These are phyloP conservation scores for Mus musculus DNA, from an alignment of 2,113 vertebrate genomes.

Conservation along the genomic window DNA sequence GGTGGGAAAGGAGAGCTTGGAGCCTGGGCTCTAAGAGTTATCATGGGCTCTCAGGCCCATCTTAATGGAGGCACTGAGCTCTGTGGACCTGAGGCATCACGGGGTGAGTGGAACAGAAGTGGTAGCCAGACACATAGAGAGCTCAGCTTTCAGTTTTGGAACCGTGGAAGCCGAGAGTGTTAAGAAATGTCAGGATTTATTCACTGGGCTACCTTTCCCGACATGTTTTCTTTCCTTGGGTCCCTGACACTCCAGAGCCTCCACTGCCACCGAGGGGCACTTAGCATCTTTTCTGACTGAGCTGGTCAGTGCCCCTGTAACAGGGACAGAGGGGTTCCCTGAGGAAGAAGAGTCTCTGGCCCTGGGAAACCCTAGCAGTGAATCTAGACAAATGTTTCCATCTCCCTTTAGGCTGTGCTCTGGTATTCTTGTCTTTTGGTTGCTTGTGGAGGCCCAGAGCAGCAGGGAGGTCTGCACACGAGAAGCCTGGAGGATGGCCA, in stretches of 20 bases:
- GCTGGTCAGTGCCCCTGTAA: not conserved
- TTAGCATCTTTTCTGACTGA: not conserved
- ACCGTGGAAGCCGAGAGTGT: not conserved
- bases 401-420: not conserved
- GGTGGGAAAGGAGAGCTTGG: not conserved
- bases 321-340: not conserved
- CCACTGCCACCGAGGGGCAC: not conserved
- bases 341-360: not conserved
- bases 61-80: not conserved
- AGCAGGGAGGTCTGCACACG: not conserved
- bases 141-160: constrained; percentile 9
- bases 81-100: not conserved
- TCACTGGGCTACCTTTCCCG: not conserved
- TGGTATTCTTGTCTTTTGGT: not conserved
- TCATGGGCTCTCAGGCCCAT: not conserved
- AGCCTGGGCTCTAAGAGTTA: not conserved
- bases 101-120: not conserved
- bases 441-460: not conserved
- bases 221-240: not conserved
- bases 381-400: accelerated
- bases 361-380: accelerated
- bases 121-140: not conserved
- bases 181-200: not conserved
- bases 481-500: not conserved
- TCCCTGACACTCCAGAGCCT: not conserved